Evolutionary conservation across 2,113 vertebrate species (phyloP).

Genomic region (Saguinus imperator): DNA sequence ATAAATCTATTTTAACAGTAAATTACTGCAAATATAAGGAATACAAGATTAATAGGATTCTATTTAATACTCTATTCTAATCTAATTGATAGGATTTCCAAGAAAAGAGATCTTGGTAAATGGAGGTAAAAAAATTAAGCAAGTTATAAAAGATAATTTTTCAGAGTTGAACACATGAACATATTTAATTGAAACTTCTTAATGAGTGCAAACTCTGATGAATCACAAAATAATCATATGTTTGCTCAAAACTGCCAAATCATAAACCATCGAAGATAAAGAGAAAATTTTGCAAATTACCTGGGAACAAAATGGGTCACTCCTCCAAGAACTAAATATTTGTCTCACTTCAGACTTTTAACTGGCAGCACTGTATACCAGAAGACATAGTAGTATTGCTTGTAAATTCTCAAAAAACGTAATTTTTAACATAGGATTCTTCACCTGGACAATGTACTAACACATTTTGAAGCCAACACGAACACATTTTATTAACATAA

Average conservation of each 20-base stretch:
- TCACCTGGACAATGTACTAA: not conserved
- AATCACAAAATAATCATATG: not conserved
- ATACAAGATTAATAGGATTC: not conserved
- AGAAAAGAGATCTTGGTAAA: not conserved
- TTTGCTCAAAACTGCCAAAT: not conserved
- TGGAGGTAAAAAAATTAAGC: not conserved
- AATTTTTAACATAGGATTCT: not conserved
- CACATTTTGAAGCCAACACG: not conserved
- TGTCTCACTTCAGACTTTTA: not conserved
- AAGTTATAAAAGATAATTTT: not conserved
- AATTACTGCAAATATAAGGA: not conserved
- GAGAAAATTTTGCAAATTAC: not conserved
- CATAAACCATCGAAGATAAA: not conserved
- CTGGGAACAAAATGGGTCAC: not conserved
- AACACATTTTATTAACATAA: not conserved
- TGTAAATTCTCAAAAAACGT: not conserved
- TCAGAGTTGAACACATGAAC: not conserved
- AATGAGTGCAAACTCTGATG: not conserved
- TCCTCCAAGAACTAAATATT: not conserved
- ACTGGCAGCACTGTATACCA: too few relatives aligned
- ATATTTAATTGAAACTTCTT: not conserved
- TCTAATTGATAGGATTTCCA: not conserved
- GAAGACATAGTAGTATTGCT: not conserved
- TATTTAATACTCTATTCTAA: not conserved
- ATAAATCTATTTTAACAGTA: not conserved